Percentiles rank a stretch among this genome's conserved stretches.
These are phyloP conservation scores for Garrulus glandarius DNA, from an alignment of 2,797 vertebrate species.

Conservation along the genomic window DNA sequence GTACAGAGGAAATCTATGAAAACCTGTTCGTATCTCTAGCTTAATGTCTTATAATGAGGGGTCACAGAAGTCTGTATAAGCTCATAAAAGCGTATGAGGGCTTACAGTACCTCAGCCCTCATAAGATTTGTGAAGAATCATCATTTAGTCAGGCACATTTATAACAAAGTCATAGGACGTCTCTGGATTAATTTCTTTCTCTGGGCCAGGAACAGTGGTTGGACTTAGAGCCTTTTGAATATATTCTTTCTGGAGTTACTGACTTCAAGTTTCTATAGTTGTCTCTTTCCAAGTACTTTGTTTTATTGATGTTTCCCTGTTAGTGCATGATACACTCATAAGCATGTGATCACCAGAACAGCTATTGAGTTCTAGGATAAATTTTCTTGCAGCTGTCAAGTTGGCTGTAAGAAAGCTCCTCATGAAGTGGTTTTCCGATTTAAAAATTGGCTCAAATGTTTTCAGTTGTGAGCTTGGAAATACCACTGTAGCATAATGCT, in stretches of 20 bases:
- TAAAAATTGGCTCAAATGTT: not conserved
- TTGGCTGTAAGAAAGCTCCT: not conserved
- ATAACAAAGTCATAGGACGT: not conserved
- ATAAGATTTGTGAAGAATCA: not conserved
- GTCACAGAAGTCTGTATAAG: not conserved
- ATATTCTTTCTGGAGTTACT: not conserved
- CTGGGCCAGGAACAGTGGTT: not conserved
- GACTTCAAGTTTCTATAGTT: not conserved
- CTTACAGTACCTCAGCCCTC: not conserved
- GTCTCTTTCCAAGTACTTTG: not conserved
- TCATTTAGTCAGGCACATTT: not conserved
- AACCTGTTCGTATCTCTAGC: not conserved
- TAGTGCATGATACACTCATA: not conserved
- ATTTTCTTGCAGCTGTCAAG: not conserved
- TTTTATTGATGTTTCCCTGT: not conserved
- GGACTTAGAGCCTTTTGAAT: not conserved
- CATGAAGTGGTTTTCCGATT: not conserved
- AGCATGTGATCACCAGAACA: not conserved
- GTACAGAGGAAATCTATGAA: not conserved
- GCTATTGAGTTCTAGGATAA: not conserved
- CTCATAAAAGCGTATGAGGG: not conserved
- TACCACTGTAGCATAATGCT: not conserved
- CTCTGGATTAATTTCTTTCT: not conserved
- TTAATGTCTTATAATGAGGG: not conserved
- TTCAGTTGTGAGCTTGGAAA: not conserved